These are phyloP conservation scores for Glaucopsyche alexis DNA, from an alignment of 2,888 invertebrate species.

Conservation along the genomic window DNA sequence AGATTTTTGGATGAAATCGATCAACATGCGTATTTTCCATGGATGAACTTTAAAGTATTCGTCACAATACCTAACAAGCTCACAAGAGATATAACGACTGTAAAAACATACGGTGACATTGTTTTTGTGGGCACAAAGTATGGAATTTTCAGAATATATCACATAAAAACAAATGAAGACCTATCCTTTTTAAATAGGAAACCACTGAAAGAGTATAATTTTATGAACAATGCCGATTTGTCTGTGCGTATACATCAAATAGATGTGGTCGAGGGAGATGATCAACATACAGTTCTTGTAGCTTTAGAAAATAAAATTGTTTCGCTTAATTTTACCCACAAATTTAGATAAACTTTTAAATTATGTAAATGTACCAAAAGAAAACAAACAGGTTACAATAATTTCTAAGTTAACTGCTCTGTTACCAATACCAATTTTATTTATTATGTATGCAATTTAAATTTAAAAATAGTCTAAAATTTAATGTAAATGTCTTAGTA, in stretches of 20 bases:
- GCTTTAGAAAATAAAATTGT: constrained; percentile 68
- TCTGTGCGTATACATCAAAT: constrained; percentile 59
- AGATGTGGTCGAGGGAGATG: constrained; percentile 56
- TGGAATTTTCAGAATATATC: constrained; percentile 60
- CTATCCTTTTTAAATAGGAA: constrained; percentile 54
- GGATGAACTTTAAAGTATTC: constrained; percentile 54
- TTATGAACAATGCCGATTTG: constrained; percentile 55
- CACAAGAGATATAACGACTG: constrained; percentile 51
- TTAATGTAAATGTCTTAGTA: too few species aligned
- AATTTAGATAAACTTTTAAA: constrained; percentile 41
- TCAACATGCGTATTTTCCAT: constrained; percentile 59
- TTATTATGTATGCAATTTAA: too few species aligned
- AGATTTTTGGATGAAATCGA: constrained; percentile 44
- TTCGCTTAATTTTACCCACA: constrained; percentile 54
- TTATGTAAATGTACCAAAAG: neutral
- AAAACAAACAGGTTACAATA: too few species aligned
- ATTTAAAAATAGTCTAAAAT: too few species aligned
- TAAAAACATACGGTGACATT: constrained; percentile 58
- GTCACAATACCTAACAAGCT: constrained; percentile 50
- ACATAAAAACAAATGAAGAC: constrained; percentile 50
- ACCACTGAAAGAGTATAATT: constrained; percentile 60
- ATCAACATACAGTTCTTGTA: constrained; percentile 58
- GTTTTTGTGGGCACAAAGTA: constrained; percentile 61
- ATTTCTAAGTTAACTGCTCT: too few species aligned
- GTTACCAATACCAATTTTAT: constrained; percentile 3